Percentiles rank a stretch among this genome's conserved stretches.
Conservation (phyloP, 1,140 invertebrate genomes). For the Agrypnia vestita region DNA sequence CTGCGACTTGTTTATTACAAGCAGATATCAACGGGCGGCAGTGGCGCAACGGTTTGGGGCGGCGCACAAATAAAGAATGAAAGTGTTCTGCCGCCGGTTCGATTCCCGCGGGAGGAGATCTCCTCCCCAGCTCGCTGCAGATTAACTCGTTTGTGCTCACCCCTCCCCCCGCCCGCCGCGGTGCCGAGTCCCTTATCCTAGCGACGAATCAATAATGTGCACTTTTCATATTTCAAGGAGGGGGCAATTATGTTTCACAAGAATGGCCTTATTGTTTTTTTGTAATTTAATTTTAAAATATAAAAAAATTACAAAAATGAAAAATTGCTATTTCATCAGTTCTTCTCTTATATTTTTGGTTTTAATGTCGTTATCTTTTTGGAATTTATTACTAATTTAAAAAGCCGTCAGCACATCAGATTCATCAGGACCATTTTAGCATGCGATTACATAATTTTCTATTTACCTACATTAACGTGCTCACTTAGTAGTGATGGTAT, state of each 20-base stretch:
- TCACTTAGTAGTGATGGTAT: no score
- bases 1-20: constrained; percentile 60
- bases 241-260: constrained; percentile 1
- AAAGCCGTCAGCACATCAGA: no score
- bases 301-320: no score
- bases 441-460: no score
- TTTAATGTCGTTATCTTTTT: no score
- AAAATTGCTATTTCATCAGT: no score
- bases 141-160: constrained; percentile 57
- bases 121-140: constrained; percentile 52
- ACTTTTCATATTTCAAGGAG: constrained; percentile 54
- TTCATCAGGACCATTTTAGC: no score
- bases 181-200: background rate
- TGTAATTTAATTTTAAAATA: background rate
- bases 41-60: constrained; percentile 33
- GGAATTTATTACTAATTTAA: no score
- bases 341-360: no score
- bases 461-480: no score
- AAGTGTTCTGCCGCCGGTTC: constrained; percentile 44
- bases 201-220: constrained; percentile 55
- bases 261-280: background rate
- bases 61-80: constrained; percentile 59
- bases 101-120: constrained; percentile 54
- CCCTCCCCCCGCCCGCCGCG: constrained; percentile 28
- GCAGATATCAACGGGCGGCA: constrained; percentile 53